Evolutionary conservation across 2,888 invertebrate species (phyloP).

Genomic region (Ormyrus thymus): DNA sequence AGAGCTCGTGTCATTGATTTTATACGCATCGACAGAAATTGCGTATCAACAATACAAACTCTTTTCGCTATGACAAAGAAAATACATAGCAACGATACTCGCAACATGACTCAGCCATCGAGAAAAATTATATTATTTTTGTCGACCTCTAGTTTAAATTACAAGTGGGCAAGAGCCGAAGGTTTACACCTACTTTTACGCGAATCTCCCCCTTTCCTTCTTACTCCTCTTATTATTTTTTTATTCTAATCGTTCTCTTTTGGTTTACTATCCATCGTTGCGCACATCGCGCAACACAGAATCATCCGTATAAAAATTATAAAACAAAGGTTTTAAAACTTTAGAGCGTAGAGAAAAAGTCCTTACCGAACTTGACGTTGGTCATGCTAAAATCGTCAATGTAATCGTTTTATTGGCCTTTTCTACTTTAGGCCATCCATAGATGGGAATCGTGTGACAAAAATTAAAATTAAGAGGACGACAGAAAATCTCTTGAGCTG

Average conservation of each 20-base stretch:
- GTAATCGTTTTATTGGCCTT: conserved; percentile 59
- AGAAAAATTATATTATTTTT: conserved; percentile 52
- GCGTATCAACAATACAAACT: conserved; percentile 50
- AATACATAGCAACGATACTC: conserved; percentile 55
- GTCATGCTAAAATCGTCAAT: conserved; percentile 51
- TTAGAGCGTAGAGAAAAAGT: conserved; percentile 67
- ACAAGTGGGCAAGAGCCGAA: conserved; percentile 49
- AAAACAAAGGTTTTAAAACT: conserved; percentile 66
- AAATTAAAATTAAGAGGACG: conserved; percentile 53
- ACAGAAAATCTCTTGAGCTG: conserved; percentile 50
- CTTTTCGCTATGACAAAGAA: conserved; percentile 54
- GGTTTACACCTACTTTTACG: conserved; percentile 36
- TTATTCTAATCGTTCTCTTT: conserved; percentile 43
- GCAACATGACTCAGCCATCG: conserved; percentile 47
- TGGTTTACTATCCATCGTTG: conserved; percentile 39
- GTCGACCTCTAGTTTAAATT: conserved; percentile 53
- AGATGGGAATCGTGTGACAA: conserved; percentile 53
- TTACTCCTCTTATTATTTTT: conserved; percentile 35
- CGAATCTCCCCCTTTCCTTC: conserved; percentile 41
- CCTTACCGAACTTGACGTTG: conserved; percentile 59
- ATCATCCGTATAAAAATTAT: conserved; percentile 66
- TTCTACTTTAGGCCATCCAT: conserved; percentile 68
- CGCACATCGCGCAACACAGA: conserved; percentile 38
- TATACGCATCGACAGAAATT: conserved; percentile 47
- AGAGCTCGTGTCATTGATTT: conserved; percentile 50